Conservation (phyloP, 2,797 vertebrate species). For the Octomys mimax region DNA sequence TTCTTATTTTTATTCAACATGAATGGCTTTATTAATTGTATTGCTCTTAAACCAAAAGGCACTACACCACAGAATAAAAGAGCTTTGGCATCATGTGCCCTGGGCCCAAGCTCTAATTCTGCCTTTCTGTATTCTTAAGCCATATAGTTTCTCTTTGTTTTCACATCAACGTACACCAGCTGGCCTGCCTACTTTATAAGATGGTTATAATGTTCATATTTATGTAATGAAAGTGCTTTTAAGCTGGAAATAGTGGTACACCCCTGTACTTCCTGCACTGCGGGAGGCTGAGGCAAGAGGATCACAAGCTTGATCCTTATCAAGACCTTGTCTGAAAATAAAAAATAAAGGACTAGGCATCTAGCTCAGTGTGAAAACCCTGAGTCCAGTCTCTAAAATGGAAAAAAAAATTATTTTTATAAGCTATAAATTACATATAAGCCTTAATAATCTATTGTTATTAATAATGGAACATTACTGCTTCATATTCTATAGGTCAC, state of each 20-base stretch:
- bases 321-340: neutral
- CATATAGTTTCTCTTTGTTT: conserved; percentile 3
- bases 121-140: conserved; percentile 3
- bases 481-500: conserved; percentile 21
- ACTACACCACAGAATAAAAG: conserved; percentile 51
- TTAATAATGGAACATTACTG: conserved; percentile 61
- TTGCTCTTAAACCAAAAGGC: conserved; percentile 11
- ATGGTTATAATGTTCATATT: neutral
- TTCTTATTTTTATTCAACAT: conserved; percentile 27
- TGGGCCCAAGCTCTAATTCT: conserved; percentile 3
- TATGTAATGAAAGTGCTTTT: conserved; percentile 55
- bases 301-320: neutral
- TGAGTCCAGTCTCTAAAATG: neutral
- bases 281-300: neutral
- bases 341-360: neutral
- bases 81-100: conserved; percentile 20
- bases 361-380: neutral
- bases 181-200: conserved; percentile 7
- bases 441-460: conserved; percentile 21
- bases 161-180: neutral
- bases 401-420: neutral
- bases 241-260: neutral
- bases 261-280: neutral
- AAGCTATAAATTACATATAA: conserved; percentile 13
- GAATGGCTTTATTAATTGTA: conserved; percentile 14